Conservation (phyloP, 2,113 vertebrate genomes). For the Lonchura striata region DNA sequence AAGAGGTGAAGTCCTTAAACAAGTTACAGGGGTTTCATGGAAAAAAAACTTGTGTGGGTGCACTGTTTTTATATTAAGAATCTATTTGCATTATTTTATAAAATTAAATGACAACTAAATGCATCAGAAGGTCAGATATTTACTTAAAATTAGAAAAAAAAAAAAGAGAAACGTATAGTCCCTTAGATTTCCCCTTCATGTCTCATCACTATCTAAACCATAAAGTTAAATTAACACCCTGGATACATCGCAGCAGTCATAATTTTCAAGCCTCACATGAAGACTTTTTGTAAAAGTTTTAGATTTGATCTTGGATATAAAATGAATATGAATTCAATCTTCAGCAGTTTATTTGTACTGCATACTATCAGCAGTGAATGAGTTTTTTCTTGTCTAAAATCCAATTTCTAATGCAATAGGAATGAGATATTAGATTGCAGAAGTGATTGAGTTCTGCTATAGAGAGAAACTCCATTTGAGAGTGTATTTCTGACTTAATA, state of each 20-base stretch:
- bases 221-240: not conserved
- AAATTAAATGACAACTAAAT: not conserved
- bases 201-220: not conserved
- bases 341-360: not conserved
- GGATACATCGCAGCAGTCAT: not conserved
- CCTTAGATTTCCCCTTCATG: not conserved
- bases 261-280: not conserved
- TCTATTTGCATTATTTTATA: not conserved
- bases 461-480: not conserved
- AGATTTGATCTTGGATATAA: not conserved
- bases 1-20: not conserved
- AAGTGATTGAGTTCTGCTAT: not conserved
- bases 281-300: not conserved
- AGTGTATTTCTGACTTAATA: not conserved
- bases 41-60: not conserved
- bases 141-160: not conserved
- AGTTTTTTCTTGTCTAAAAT: not conserved
- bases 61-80: not conserved
- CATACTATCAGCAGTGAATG: not conserved
- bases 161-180: not conserved
- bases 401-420: not conserved
- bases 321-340: not conserved
- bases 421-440: not conserved
- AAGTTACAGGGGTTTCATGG: not conserved
- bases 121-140: not conserved